phyloP scores from a whole-genome alignment of 2,113 vertebrate genomes.

The Mohoua ochrocephala region DNA sequence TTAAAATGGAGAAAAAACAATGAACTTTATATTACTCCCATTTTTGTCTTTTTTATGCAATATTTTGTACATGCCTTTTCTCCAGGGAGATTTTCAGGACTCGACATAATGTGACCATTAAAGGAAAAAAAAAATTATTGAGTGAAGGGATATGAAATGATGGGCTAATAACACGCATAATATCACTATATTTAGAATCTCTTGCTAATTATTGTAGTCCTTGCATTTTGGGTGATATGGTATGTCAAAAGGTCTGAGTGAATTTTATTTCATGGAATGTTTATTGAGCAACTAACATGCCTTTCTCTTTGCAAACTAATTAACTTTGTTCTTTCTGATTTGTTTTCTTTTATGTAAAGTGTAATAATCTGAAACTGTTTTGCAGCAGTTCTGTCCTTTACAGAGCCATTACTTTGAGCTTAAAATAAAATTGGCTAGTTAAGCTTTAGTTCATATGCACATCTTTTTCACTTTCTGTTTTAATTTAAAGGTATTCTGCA shows the following conservation, averaged over 20 bases:
- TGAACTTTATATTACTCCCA: not conserved
- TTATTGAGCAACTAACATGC: constrained; percentile 19
- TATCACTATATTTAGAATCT: not conserved
- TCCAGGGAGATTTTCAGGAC: not conserved
- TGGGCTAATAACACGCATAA: not conserved
- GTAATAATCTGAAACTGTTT: constrained; percentile 62
- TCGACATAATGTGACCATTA: not conserved
- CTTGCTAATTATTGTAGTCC: not conserved
- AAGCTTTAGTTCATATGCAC: constrained; percentile 22
- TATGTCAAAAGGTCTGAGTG: not conserved
- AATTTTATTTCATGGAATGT: constrained; percentile 37
- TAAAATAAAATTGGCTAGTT: constrained; percentile 64
- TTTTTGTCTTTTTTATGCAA: not conserved
- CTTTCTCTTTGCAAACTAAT: constrained; percentile 64
- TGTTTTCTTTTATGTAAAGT: constrained; percentile 40
- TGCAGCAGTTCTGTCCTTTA: constrained; percentile 50
- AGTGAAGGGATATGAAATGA: not conserved
- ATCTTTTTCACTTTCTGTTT: constrained; percentile 6
- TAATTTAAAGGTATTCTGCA: constrained; percentile 67
- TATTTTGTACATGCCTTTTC: not conserved
- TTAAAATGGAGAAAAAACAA: not conserved
- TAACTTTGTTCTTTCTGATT: constrained; percentile 57
- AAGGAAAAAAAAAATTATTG: not conserved
- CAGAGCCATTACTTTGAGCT: constrained; percentile 34
- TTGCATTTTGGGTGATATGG: not conserved